Percentiles rank a stretch among this genome's conserved stretches.
Conservation (phyloP, 2,113 vertebrate genomes). For the Pteruthius melanotis region DNA sequence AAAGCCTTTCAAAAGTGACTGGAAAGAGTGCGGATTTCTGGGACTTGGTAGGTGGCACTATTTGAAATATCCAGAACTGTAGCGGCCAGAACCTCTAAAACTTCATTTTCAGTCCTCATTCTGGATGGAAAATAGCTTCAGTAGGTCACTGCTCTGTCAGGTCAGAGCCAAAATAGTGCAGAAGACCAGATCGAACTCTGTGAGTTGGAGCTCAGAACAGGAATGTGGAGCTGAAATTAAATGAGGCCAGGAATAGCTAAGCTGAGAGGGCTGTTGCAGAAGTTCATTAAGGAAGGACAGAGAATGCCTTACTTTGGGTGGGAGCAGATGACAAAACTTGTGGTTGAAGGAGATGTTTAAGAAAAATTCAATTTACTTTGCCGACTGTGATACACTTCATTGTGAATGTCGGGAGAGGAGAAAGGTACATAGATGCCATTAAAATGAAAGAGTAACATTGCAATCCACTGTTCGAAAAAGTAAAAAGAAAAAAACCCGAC, state of each 20-base stretch:
- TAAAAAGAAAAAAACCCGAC: background rate
- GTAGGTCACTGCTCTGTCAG: background rate
- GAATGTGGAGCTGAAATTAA: background rate
- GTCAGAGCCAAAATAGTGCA: background rate
- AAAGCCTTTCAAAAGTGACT: background rate
- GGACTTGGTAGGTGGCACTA: conserved; percentile 39
- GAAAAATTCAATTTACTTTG: background rate
- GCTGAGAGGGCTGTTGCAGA: background rate
- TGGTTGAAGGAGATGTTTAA: background rate
- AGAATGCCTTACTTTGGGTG: background rate
- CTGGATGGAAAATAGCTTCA: background rate
- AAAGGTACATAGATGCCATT: background rate
- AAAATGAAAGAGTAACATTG: background rate
- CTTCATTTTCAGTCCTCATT: background rate
- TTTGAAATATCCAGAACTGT: background rate
- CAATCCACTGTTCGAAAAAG: background rate
- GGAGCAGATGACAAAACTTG: background rate
- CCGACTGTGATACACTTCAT: background rate
- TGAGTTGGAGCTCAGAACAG: background rate
- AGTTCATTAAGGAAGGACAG: background rate
- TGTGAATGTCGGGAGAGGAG: background rate
- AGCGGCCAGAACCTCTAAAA: background rate
- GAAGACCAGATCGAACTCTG: background rate
- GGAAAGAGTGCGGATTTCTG: background rate
- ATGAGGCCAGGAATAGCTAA: background rate